Percentiles rank a stretch among this genome's conserved stretches.
These are phyloP conservation scores for Geococcyx californianus DNA, from an alignment of 2,113 vertebrate genomes.

Conservation along the genomic window DNA sequence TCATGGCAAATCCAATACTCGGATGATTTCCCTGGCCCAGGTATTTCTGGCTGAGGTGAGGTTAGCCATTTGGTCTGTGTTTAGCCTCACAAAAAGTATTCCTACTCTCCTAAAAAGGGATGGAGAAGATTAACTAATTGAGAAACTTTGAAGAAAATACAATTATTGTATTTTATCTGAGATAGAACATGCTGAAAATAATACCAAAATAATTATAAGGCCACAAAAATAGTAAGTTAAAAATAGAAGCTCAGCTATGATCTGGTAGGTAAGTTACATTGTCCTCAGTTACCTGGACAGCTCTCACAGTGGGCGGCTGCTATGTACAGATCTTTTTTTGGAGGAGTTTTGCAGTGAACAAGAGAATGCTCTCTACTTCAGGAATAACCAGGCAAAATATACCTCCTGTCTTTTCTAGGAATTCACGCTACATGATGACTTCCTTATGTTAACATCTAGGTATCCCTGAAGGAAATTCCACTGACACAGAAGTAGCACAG, in stretches of 20 bases:
- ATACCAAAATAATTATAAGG: background rate
- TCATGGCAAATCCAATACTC: background rate
- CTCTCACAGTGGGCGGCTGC: background rate
- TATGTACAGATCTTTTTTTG: background rate
- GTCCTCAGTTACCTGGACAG: background rate
- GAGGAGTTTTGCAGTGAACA: background rate
- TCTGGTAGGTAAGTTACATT: background rate
- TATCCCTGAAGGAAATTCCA: background rate
- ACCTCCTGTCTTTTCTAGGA: background rate
- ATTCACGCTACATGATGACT: background rate
- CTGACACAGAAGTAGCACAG: background rate
- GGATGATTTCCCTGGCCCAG: background rate
- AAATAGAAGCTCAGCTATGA: background rate
- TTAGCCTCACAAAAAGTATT: background rate
- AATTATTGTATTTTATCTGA: background rate
- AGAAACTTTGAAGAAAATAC: background rate
- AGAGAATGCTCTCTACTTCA: background rate
- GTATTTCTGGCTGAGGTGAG: background rate
- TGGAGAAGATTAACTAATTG: background rate
- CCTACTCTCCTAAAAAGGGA: background rate
- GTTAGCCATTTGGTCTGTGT: background rate
- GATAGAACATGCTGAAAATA: background rate
- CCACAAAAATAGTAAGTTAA: background rate
- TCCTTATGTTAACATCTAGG: background rate
- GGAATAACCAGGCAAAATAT: background rate